Percentiles rank a stretch among this genome's conserved stretches.
These are phyloP conservation scores for Halcyon chelicuti DNA, from an alignment of 2,797 vertebrate species.

Conservation along the genomic window DNA sequence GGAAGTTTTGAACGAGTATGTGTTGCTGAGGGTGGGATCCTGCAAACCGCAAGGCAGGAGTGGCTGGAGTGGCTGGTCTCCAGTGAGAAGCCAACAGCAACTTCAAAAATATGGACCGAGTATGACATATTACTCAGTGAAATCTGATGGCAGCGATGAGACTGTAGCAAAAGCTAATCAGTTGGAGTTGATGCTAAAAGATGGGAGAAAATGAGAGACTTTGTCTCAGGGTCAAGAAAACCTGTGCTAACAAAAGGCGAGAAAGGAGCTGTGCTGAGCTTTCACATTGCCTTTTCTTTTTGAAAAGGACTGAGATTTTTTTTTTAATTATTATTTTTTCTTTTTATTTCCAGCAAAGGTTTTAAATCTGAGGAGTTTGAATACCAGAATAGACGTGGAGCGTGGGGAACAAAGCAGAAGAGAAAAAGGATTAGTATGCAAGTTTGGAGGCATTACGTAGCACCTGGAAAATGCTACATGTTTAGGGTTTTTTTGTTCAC, in stretches of 20 bases:
- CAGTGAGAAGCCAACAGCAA: neutral
- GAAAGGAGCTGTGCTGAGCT: neutral
- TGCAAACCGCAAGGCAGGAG: neutral
- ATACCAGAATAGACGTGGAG: neutral
- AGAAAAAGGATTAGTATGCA: neutral
- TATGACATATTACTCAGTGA: neutral
- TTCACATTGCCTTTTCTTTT: neutral
- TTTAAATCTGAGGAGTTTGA: neutral
- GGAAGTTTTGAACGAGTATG: neutral
- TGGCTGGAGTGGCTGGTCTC: neutral
- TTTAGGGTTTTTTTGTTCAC: neutral
- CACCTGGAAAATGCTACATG: neutral
- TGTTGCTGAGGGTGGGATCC: neutral
- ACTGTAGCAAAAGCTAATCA: neutral
- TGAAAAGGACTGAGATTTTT: neutral
- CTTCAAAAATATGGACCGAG: neutral
- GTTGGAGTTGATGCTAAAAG: neutral
- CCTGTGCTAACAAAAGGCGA: neutral
- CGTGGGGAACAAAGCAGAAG: neutral
- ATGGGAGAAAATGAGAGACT: neutral
- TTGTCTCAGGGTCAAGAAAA: neutral
- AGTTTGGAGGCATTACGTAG: neutral
- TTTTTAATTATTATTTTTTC: too few relatives aligned
- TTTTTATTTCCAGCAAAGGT: neutral
- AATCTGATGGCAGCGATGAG: neutral